A percentile compares a stretch with the other conserved stretches of the same genome.
phyloP scores from a whole-genome alignment of 1,140 invertebrate genomes.

The Neotoxoptera formosana region DNA sequence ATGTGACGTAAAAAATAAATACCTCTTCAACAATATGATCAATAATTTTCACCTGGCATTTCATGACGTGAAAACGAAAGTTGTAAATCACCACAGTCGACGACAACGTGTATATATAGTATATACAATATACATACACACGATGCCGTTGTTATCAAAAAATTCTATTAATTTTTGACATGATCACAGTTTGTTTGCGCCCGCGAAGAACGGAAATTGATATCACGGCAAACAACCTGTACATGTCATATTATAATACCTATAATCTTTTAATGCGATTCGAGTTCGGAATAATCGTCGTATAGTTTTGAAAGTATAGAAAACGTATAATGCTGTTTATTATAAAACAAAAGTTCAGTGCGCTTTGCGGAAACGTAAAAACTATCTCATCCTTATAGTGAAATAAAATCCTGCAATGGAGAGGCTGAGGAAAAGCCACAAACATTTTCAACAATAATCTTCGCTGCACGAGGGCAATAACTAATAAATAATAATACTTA shows the following conservation, averaged over 20 bases:
- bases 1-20: neutral
- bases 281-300: neutral
- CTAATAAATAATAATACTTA: no score
- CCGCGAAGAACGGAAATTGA: neutral
- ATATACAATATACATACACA: neutral
- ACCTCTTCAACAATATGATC: neutral
- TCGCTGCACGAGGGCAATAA: no score
- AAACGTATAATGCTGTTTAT: neutral
- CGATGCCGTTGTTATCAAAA: neutral
- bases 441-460: neutral
- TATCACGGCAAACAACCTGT: neutral
- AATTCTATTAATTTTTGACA: constrained; percentile 19
- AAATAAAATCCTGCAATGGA: neutral
- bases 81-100: neutral
- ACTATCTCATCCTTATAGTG: neutral
- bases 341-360: neutral
- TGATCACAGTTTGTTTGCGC: neutral
- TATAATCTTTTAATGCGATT: constrained; percentile 8
- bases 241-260: neutral
- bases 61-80: constrained; percentile 3
- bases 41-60: constrained; percentile 11
- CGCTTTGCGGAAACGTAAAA: neutral
- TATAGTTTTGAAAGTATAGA: neutral
- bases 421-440: neutral
- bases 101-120: no score